Evolutionary conservation across 2,113 vertebrate species (phyloP), one percentile per base, ranked within the genome.

Genomic region (Rhea americana): DNA sequence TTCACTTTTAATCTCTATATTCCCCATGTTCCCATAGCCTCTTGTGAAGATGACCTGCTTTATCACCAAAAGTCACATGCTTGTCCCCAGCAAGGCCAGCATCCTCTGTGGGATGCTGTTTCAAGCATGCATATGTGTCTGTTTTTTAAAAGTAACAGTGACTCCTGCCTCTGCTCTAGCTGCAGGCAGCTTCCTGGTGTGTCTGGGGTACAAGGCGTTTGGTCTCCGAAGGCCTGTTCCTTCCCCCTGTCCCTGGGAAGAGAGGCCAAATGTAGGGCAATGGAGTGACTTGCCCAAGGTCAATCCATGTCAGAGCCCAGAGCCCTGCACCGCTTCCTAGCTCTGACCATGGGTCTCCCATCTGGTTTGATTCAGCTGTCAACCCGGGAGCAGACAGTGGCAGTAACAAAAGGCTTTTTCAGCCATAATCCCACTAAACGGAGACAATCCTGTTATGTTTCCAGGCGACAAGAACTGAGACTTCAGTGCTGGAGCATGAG

Each of bases 361-460:
- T 94, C 93, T 90, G 91, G 91, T 93, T 90, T 83, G 91, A 91
- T 94, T 96, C 95, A 94, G 90, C 90, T 96, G 95, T 96, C 95
- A 94, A 73, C 77, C 91, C 85, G 4, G 66, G 66, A 95, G 95
- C 95, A 86, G 83, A 89, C 79, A 93, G 90, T 91, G 90, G 94
- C 94, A 75, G 85, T 73, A 95, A 96, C 95, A 96, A 96, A 96
- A 91, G 87, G 93, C 91, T 93, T 96, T 94, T 93, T 94, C 90
- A 94, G 91, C 75, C 90, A 70, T 96, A 96, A 96, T 96, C 94
- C 96, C 82, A 32, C 91, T 95, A 94, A 96, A 94, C 3, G 67
- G 91, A 96, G 93, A 93, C 95, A 94, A 96, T 96, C 94, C 95
- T 90, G 93, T 96, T 96, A 94, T 50, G 95, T 95, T 96, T 96